Evolutionary conservation across 2,888 invertebrate genomes (phyloP), one percentile per base, ranked within the genome.

Genomic region (Chaitophorus viminalis): DNA sequence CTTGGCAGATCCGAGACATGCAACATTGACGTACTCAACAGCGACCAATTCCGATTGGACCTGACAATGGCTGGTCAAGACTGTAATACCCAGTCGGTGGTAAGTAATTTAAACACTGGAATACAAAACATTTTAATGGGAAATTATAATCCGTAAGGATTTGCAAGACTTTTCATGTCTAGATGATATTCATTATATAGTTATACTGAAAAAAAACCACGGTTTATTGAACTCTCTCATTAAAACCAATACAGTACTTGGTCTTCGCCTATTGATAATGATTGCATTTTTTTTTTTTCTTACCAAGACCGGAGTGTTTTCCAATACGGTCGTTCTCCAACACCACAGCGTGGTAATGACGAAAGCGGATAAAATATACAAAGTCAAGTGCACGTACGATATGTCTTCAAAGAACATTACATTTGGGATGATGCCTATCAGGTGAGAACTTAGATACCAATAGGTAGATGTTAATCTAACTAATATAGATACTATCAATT

Each of bases 311-410:
- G 98, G 98, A 85, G 96, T 97, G 76, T 98, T 97, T 92, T 96
- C 97, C 82, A 98, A 98, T 92, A 98, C 98, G 0, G 97, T 98
- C 39, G 98, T 98, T 17, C 93, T 98, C 36, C 98, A 98, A 92
- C 98, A 98, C 91, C 98, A 98, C 92, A 97, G 97, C 91, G 97
- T 98, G 46, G 98, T 98, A 65, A 97, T 98, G 97, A 98, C 98
- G 88, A 98, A 98, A 92, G 97, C 97, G 6, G 98, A 98, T 92
- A 98, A 98, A 92, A 97, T 98, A 91, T 98, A 98, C 94, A 98
- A 97, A 93, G 97, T 98, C 89, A 97, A 98, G 91, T 98, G 98
- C 91, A 98, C 98, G 11, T 98, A 98, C 92, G 98, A 98, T 92
- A 98, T 98, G 96, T 96, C 97, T 90, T 97, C 98, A 33, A 97